Evolutionary conservation across 2,888 invertebrate genomes (phyloP).

Genomic region (Melitaea athalia): DNA sequence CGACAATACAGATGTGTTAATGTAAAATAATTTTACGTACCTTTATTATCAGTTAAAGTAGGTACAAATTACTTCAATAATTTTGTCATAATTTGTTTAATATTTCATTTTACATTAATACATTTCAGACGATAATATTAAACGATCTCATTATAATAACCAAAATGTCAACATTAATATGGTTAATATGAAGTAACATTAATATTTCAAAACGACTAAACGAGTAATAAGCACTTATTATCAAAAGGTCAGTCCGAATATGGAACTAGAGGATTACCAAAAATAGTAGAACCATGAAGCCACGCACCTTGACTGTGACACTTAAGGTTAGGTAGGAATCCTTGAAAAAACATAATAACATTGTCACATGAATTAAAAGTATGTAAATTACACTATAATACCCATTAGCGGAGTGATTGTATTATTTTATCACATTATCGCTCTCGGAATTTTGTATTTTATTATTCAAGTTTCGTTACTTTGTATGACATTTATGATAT

Average conservation of each 20-base stretch:
- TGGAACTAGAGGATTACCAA: constrained; percentile 56
- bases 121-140: background rate
- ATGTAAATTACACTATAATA: background rate
- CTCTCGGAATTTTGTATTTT: too few relatives aligned
- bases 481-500: too few relatives aligned
- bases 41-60: too few relatives aligned
- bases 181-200: background rate
- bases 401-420: background rate
- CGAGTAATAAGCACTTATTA: constrained; percentile 53
- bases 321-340: constrained; percentile 20
- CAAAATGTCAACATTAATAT: background rate
- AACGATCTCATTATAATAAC: background rate
- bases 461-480: too few relatives aligned
- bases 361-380: background rate
- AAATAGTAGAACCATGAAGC: constrained; percentile 46
- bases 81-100: background rate
- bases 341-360: background rate
- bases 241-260: constrained; percentile 63
- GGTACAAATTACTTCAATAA: background rate
- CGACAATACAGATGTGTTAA: too few relatives aligned
- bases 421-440: too few relatives aligned
- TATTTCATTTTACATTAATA: background rate
- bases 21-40: too few relatives aligned
- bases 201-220: constrained; percentile 31
- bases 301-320: constrained; percentile 16